Percentiles rank a stretch among this genome's conserved stretches.
Evolutionary conservation across 2,797 vertebrate species (phyloP).

Genomic region (Peromyscus aztecus): DNA sequence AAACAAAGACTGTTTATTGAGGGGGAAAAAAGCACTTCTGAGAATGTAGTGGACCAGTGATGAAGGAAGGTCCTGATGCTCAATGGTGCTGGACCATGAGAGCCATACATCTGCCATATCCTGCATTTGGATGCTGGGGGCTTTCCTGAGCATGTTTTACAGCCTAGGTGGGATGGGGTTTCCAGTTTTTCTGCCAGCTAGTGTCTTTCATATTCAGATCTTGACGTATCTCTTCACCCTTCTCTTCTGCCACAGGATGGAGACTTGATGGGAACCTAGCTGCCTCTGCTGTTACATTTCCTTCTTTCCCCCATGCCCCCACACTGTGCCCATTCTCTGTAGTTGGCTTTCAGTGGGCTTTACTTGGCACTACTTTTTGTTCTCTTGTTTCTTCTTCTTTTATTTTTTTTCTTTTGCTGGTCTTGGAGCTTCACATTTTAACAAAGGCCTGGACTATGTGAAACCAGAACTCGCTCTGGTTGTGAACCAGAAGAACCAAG

Average conservation of each 20-base stretch:
- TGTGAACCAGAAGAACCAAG: background rate
- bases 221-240: background rate
- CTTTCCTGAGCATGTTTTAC: background rate
- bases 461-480: background rate
- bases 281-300: background rate
- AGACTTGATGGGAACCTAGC: background rate
- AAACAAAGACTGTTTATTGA: background rate
- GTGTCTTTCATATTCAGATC: background rate
- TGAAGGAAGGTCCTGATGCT: background rate
- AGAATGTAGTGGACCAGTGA: background rate
- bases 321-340: background rate
- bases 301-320: fast-evolving
- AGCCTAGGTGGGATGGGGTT: background rate
- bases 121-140: background rate
- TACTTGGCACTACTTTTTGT: background rate
- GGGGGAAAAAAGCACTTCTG: background rate
- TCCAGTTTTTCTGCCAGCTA: background rate
- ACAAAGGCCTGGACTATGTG: background rate
- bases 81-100: background rate
- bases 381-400: background rate
- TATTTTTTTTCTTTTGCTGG: background rate
- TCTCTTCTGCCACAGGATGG: background rate
- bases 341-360: background rate
- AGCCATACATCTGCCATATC: no score
- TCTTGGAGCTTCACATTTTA: background rate